phyloP scores from a whole-genome alignment of 2,797 vertebrate genomes.

The Rhabdomys pumilio region DNA sequence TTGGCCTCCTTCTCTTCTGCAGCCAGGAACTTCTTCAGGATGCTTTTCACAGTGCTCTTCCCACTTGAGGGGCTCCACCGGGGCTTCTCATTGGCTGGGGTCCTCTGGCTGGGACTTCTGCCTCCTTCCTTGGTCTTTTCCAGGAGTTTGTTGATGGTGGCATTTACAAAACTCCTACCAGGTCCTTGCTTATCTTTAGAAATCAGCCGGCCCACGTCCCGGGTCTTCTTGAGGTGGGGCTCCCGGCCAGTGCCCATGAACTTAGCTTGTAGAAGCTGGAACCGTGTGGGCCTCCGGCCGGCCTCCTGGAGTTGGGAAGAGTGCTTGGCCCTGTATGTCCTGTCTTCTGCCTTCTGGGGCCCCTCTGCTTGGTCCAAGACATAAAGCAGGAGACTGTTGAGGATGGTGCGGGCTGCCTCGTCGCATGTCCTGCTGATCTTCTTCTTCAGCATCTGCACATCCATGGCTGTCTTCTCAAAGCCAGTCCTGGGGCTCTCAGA shows the following conservation, averaged over 20 bases:
- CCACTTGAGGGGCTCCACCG: slow-evolving; percentile 73
- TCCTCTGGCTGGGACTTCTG: background rate
- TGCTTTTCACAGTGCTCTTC: slow-evolving; percentile 91
- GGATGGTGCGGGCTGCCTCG: slow-evolving; percentile 90
- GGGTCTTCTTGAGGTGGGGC: slow-evolving; percentile 89
- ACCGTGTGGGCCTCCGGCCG: slow-evolving; percentile 90
- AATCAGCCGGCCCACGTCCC: slow-evolving; percentile 93
- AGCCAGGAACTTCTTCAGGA: slow-evolving; percentile 92
- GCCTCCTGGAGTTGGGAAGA: slow-evolving; percentile 54
- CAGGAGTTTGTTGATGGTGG: slow-evolving; percentile 85
- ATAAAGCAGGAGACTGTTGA: slow-evolving; percentile 93
- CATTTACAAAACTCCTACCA: slow-evolving; percentile 66
- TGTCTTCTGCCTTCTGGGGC: slow-evolving; percentile 48
- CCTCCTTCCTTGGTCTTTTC: slow-evolving; percentile 83
- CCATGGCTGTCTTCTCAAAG: slow-evolving; percentile 83
- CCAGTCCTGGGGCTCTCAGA: slow-evolving; percentile 63
- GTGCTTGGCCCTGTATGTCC: slow-evolving; percentile 68
- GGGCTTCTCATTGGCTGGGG: slow-evolving; percentile 50
- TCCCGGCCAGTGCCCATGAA: slow-evolving; percentile 92
- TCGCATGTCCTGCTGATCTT: slow-evolving; percentile 89
- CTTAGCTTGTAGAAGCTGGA: slow-evolving; percentile 95
- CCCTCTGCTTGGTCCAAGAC: slow-evolving; percentile 83
- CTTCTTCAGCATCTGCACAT: slow-evolving; percentile 91
- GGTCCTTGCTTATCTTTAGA: slow-evolving; percentile 86
- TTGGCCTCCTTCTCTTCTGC: slow-evolving; percentile 91